These are phyloP conservation scores for Protophormia terraenovae DNA, from an alignment of 2,888 invertebrate species.

Conservation along the genomic window DNA sequence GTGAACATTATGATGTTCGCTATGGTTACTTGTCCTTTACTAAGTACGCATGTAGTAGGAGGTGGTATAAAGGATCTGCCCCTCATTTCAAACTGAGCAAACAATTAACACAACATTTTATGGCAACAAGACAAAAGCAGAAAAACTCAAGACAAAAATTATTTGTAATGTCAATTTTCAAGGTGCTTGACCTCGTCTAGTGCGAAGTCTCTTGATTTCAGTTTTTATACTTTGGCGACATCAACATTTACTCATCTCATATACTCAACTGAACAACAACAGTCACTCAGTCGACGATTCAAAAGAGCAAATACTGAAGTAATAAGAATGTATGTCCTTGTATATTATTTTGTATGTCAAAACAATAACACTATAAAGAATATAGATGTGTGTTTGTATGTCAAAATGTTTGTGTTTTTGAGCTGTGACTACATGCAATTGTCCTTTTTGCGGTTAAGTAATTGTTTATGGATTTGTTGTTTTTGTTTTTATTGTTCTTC, in stretches of 20 bases:
- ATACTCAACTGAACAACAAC: neutral
- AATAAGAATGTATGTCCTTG: slow-evolving; percentile 26
- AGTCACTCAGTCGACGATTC: neutral
- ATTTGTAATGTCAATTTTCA: slow-evolving; percentile 15
- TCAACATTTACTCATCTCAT: slow-evolving; percentile 27
- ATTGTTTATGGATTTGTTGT: slow-evolving; percentile 53
- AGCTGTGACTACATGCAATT: slow-evolving; percentile 26
- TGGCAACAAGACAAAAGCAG: neutral
- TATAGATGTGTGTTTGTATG: neutral
- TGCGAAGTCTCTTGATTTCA: neutral
- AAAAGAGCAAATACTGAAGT: neutral
- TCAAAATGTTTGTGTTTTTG: neutral
- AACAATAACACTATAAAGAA: slow-evolving; percentile 41
- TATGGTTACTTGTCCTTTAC: neutral
- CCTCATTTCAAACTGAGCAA: neutral
- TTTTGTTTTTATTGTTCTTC: neutral
- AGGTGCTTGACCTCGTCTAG: slow-evolving; percentile 64
- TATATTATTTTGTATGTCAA: slow-evolving; percentile 35
- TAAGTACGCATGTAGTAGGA: neutral
- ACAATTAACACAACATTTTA: slow-evolving; percentile 44
- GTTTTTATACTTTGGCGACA: slow-evolving; percentile 30
- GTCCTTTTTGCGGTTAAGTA: slow-evolving; percentile 63
- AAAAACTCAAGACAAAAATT: neutral
- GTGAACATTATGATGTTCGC: neutral
- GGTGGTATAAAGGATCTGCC: neutral